phyloP scores from a whole-genome alignment of 2,113 vertebrate species.

The Heptranchias perlo region DNA sequence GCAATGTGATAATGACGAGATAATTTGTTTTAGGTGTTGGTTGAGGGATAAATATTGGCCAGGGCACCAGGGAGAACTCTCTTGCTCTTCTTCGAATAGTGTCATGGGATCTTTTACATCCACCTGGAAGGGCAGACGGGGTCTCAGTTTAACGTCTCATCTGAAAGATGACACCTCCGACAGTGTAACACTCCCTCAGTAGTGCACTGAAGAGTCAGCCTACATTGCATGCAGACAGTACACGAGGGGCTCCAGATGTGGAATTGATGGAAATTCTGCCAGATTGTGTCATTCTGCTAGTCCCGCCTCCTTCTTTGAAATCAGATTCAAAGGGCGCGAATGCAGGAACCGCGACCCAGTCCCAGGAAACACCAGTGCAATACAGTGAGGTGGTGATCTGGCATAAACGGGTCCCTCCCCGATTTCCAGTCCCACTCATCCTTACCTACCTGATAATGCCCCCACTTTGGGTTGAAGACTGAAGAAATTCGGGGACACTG shows the following conservation, averaged over 20 bases:
- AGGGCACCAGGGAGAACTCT: no score
- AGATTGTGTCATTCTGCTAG: background rate
- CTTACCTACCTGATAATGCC: background rate
- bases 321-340: background rate
- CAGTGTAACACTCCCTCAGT: no score
- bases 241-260: background rate
- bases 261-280: background rate
- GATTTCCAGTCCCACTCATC: background rate
- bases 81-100: no score
- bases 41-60: no score
- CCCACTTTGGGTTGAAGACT: background rate
- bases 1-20: no score
- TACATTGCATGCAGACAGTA: background rate
- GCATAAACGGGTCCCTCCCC: background rate
- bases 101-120: no score
- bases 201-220: no score
- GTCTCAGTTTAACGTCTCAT: no score
- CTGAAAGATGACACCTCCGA: no score
- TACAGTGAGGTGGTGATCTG: background rate
- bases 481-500: background rate
- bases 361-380: background rate
- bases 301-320: background rate
- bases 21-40: no score
- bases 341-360: background rate
- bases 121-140: no score